Evolutionary conservation across 2,888 invertebrate genomes (phyloP).

Genomic region (Xiphydria camelus): DNA sequence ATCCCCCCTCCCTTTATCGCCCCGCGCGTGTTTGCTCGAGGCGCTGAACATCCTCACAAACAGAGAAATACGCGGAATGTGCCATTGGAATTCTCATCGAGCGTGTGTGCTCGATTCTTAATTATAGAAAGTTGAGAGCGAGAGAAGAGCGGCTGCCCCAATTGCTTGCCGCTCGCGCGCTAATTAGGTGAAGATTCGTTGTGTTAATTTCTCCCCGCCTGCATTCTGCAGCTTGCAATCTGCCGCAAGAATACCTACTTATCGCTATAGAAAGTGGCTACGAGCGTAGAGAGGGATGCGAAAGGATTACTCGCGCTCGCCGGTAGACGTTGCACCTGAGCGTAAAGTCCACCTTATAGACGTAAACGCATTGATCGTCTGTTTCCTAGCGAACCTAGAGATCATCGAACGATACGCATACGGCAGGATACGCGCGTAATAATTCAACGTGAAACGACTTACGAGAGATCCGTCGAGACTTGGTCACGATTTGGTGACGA

Average conservation of each 20-base stretch:
- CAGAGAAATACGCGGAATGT: neutral
- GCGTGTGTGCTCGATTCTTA: constrained; percentile 6
- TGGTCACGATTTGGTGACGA: neutral
- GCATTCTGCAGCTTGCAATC: neutral
- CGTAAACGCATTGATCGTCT: no score
- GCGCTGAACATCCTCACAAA: neutral
- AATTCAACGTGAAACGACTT: no score
- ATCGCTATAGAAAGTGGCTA: neutral
- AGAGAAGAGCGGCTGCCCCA: constrained; percentile 37
- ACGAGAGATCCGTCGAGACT: neutral
- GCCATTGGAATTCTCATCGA: neutral
- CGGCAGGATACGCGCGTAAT: no score
- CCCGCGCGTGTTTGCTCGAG: no score
- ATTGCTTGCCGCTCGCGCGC: constrained; percentile 38
- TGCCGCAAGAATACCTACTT: neutral
- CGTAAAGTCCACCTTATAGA: no score
- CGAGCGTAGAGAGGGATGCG: no score
- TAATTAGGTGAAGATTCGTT: constrained; percentile 33
- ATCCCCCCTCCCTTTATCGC: no score
- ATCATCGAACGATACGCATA: no score
- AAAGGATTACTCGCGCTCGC: no score
- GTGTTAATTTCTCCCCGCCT: no score
- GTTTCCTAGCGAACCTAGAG: no score
- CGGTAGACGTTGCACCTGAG: no score
- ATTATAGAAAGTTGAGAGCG: constrained; percentile 30